Conservation (phyloP, 1,140 invertebrate species). For the Drosophila santomea region DNA sequence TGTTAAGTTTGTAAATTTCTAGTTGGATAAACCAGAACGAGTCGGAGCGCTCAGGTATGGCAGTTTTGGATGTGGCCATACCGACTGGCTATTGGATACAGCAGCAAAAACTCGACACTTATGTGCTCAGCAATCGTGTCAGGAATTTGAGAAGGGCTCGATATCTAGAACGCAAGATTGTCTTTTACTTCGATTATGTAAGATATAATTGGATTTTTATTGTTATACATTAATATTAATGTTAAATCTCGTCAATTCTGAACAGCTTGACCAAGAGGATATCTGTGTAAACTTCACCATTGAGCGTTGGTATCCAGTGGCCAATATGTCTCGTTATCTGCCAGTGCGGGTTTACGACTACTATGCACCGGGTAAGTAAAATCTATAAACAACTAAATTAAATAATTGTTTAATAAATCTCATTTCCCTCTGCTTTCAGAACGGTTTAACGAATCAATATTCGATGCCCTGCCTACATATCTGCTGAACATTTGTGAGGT, state of each 20-base stretch:
- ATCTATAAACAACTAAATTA: conserved; percentile 2
- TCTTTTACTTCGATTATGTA: conserved; percentile 98
- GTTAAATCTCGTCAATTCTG: neutral
- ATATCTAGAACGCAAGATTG: conserved; percentile 91
- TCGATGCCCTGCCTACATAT: conserved; percentile 95
- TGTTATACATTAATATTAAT: neutral
- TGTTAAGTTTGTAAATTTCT: neutral
- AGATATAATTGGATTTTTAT: conserved; percentile 77
- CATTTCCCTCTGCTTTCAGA: conserved; percentile 87
- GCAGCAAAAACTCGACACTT: conserved; percentile 94
- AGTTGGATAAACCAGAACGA: conserved; percentile 92
- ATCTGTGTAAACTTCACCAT: conserved; percentile 97
- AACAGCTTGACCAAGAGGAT: conserved; percentile 90
- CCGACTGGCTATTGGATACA: conserved; percentile 97
- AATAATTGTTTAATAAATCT: neutral
- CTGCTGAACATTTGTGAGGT: conserved; percentile 98
- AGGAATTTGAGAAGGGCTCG: conserved; percentile 93
- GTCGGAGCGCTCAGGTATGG: conserved; percentile 94
- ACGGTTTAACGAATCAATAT: conserved; percentile 97
- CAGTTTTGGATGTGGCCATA: conserved; percentile 95
- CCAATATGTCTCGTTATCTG: conserved; percentile 97
- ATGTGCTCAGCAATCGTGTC: conserved; percentile 91
- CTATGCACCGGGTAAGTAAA: conserved; percentile 94
- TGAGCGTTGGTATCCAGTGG: conserved; percentile 97
- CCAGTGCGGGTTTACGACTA: conserved; percentile 97